Evolutionary conservation across 2,797 vertebrate genomes (phyloP).

Genomic region (Gymnoscopelus microlampas): DNA sequence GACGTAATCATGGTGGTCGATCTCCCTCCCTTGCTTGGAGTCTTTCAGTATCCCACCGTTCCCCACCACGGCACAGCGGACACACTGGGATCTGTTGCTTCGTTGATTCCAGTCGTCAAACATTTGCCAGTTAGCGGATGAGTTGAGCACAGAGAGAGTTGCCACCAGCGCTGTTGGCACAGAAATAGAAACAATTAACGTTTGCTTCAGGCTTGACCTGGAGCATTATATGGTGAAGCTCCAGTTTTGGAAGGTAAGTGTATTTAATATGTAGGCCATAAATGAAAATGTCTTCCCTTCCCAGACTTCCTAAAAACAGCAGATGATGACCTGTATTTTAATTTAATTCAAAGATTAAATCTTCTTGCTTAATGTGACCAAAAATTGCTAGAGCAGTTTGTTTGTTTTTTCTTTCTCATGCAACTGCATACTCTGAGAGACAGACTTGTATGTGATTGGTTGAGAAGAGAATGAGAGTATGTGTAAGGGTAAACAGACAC

Average conservation of each 20-base stretch:
- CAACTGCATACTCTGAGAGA: conserved; percentile 16
- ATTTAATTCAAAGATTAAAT: background rate
- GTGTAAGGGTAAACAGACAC: conserved; percentile 9
- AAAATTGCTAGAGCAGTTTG: too few species aligned
- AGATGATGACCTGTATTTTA: background rate
- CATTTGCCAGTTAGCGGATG: conserved; percentile 69
- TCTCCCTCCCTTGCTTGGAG: conserved; percentile 81
- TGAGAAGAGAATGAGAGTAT: background rate
- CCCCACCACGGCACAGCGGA: conserved; percentile 84
- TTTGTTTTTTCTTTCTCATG: background rate
- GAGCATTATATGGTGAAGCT: background rate
- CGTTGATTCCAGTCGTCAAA: conserved; percentile 77
- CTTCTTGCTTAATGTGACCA: background rate
- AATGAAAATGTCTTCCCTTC: background rate
- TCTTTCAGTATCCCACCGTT: conserved; percentile 84
- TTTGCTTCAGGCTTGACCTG: too few species aligned
- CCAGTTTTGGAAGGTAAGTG: background rate
- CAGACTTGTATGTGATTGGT: background rate
- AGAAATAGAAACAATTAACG: background rate
- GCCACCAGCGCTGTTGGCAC: conserved; percentile 68
- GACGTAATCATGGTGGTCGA: conserved; percentile 84
- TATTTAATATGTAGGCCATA: background rate
- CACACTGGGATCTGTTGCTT: conserved; percentile 51
- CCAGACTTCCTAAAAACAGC: background rate
- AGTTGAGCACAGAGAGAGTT: conserved; percentile 77